Base-by-base conservation (phyloP, 2,888 invertebrate species). In the Aspidiotus rigidus region DNA sequence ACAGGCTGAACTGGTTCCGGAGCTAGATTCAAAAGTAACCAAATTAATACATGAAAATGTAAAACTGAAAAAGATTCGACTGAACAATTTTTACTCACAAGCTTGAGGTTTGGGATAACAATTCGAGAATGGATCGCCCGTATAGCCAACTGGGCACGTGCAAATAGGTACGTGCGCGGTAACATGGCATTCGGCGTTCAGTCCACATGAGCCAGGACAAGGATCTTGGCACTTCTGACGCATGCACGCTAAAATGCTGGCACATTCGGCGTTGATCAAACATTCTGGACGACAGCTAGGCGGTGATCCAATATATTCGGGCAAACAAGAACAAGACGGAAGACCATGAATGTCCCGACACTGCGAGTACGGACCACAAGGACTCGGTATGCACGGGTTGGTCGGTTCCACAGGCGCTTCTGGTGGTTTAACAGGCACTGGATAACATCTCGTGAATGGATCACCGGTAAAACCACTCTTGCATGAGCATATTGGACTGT, bases 211-310 rank as follows among this genome's bases (percentile, higher is more conserved):
- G 62, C 78, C 78, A 10, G 78, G 77, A 71, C 79, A 79, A 63
- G 80, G 79, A 73, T 80, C 78, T 42, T 76, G 75, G 72, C 80
- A 80, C 73, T 78, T 78, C 70, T 78, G 76, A 73, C 77, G 77
- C 54, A 77, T 75, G 74, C 80, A 80, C 17, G 79, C 78, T 71
- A 77, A 74, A 71, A 76, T 76, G 56, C 75, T 74, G 6, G 77
- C 75, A 74, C 79, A 80, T 72, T 80, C 79, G 3, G 77, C 74
- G 72, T 79, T 89, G 62, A 88, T 80, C 56, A 87, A 80, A 77
- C 91, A 92, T 79, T 91, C 90, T 1, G 89, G 89, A 73, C 86
- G 83, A 75, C 91, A 91, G 71, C 81, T 81, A 42, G 80, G 82
- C 62, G 79, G 77, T 64, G 76, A 75, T 49, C 79, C 79, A 28